Conservation (phyloP, 2,113 vertebrate genomes). For the Mormyrus iriodes region DNA sequence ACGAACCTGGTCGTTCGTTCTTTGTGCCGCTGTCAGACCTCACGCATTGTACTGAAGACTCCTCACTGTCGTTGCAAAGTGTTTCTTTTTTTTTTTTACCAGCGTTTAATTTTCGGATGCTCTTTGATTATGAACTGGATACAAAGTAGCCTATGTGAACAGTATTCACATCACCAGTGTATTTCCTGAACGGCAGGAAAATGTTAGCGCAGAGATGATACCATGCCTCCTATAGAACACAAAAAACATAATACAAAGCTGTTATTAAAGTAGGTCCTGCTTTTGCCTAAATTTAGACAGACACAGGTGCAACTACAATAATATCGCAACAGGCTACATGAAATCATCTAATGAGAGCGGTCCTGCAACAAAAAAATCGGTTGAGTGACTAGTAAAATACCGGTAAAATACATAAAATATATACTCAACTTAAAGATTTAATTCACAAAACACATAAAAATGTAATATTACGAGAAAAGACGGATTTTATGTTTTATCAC, state of each 20-base stretch:
- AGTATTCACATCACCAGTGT: not conserved
- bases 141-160: not conserved
- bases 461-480: not conserved
- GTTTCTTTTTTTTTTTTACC: not conserved
- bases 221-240: not conserved
- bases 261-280: not conserved
- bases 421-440: not conserved
- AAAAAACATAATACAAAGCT: not conserved
- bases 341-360: not conserved
- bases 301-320: not conserved
- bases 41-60: not conserved
- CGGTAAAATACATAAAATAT: not conserved
- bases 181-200: not conserved
- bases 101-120: not conserved
- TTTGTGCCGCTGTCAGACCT: not conserved
- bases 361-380: not conserved
- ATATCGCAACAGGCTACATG: not conserved
- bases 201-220: slow-evolving; percentile 1
- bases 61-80: not conserved
- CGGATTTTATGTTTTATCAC: not conserved
- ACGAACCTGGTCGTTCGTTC: not conserved
- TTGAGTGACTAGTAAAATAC: not conserved
- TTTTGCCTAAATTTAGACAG: not conserved
- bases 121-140: not conserved
- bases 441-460: not conserved